phyloP scores from a whole-genome alignment of 2,113 vertebrate species.

The Indri indri region DNA sequence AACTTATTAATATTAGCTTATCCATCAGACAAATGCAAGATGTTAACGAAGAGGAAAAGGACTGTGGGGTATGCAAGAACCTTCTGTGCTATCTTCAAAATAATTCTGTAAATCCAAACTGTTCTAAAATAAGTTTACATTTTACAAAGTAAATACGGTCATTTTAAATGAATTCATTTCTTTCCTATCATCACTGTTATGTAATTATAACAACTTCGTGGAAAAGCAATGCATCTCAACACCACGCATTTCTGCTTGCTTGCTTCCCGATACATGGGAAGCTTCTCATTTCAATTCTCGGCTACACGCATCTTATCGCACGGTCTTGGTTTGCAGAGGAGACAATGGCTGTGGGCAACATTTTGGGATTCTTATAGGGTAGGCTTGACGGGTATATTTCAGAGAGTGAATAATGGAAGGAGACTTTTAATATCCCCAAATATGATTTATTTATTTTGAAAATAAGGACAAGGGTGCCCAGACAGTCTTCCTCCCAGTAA shows the following conservation, averaged over 20 bases:
- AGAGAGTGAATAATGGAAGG: neutral
- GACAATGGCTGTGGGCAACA: neutral
- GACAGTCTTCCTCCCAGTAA: neutral
- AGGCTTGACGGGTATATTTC: neutral
- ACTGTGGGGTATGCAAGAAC: neutral
- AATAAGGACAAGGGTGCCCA: neutral
- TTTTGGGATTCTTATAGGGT: neutral
- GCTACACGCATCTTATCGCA: neutral
- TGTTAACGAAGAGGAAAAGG: neutral
- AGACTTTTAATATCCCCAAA: neutral
- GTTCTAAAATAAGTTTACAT: neutral
- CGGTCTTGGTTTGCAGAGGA: neutral
- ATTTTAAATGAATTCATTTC: neutral
- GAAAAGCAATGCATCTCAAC: neutral
- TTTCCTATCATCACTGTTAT: neutral
- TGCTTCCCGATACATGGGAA: neutral
- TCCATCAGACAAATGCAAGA: neutral
- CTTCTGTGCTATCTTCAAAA: neutral
- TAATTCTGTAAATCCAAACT: neutral
- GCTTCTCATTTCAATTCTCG: neutral
- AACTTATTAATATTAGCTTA: neutral
- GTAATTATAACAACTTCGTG: neutral
- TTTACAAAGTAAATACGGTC: neutral
- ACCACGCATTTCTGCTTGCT: neutral
- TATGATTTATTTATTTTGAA: neutral